These are phyloP conservation scores for Polypterus bichir DNA, from an alignment of 2,113 vertebrate genomes.

Conservation along the genomic window DNA sequence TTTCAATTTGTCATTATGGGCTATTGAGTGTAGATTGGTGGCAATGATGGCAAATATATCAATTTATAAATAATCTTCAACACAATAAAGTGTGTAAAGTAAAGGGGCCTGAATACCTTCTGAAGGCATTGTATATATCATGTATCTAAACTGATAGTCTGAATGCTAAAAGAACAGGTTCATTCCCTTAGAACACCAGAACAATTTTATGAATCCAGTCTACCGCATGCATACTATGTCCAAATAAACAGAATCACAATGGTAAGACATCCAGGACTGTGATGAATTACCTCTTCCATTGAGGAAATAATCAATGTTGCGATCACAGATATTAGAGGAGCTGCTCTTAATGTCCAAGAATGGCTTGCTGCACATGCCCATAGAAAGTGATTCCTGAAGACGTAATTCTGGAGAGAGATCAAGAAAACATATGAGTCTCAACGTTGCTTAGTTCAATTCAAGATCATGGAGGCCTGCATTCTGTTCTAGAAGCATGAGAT, in stretches of 20 bases:
- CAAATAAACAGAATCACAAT: background rate
- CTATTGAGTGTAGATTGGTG: too few species aligned
- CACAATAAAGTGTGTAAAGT: background rate
- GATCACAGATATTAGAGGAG: conserved; percentile 35
- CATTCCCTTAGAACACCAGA: too few species aligned
- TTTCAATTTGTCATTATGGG: too few species aligned
- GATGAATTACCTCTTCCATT: conserved; percentile 48
- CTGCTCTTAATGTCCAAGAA: conserved; percentile 63
- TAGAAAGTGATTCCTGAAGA: conserved; percentile 71
- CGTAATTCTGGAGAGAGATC: conserved; percentile 51
- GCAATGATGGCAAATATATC: too few species aligned
- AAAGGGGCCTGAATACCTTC: background rate
- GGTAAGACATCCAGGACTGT: conserved; percentile 21
- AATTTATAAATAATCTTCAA: too few species aligned
- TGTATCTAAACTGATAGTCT: conserved; percentile 1
- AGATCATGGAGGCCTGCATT: too few species aligned
- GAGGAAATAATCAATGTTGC: conserved; percentile 55
- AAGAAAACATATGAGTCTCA: background rate
- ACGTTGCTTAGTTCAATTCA: too few species aligned
- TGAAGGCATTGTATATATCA: background rate
- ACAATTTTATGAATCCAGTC: too few species aligned
- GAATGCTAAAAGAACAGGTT: conserved; percentile 1
- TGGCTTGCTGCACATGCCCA: conserved; percentile 72
- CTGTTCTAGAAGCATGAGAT: too few species aligned
- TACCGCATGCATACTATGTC: background rate